Evolutionary conservation across 2,797 vertebrate species (phyloP).

Genomic region (Peromyscus melanophrys): DNA sequence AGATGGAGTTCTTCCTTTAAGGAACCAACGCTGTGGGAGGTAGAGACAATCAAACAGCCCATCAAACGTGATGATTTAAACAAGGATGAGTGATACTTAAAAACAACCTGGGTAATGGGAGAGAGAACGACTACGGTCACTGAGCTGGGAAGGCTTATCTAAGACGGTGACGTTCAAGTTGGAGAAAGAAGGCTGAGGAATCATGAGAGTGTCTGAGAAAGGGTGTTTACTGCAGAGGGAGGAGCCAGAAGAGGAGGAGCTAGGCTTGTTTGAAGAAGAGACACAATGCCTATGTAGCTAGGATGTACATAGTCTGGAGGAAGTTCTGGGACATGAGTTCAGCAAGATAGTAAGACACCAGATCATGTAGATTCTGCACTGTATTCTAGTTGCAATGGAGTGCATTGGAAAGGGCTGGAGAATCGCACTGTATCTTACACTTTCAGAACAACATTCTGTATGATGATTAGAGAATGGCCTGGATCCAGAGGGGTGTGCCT

Average conservation of each 20-base stretch:
- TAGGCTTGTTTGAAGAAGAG: neutral
- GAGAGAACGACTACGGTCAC: neutral
- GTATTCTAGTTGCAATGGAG: neutral
- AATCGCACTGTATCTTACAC: neutral
- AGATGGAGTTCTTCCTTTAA: neutral
- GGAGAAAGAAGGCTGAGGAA: neutral
- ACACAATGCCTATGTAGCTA: neutral
- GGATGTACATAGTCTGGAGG: neutral
- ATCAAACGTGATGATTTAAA: neutral
- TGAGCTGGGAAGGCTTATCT: neutral
- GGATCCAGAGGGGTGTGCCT: neutral
- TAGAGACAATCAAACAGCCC: neutral
- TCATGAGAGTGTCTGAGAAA: neutral
- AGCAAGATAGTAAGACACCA: neutral
- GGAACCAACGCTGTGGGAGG: neutral
- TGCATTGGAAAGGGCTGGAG: neutral
- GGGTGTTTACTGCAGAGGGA: neutral
- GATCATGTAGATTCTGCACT: neutral
- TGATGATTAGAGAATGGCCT: neutral
- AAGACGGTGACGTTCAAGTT: neutral
- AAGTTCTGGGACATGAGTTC: neutral
- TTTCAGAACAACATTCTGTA: neutral
- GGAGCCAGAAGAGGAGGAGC: neutral
- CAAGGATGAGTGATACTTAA: neutral
- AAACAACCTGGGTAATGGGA: neutral